Evolutionary conservation across 2,113 vertebrate species (phyloP).

Genomic region (Hyaena hyaena): DNA sequence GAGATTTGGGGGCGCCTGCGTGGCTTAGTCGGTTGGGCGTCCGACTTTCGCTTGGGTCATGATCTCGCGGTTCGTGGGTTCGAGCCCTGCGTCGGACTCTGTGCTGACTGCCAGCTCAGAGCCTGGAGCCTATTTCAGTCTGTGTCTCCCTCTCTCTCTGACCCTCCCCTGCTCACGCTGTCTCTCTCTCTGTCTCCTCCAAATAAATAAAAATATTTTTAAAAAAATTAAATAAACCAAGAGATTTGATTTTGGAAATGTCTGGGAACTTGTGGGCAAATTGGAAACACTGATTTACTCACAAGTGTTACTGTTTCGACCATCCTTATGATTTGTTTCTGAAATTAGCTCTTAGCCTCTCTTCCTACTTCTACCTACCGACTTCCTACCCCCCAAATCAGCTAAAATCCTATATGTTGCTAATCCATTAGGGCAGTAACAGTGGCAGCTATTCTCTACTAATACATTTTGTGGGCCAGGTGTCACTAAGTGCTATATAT

Average conservation of each 20-base stretch:
- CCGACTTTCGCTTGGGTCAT: no score
- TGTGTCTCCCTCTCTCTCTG: no score
- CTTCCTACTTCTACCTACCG: neutral
- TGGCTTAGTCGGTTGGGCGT: no score
- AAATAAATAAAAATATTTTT: no score
- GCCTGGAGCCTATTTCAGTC: no score
- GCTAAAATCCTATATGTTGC: neutral
- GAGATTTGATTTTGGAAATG: conserved; percentile 27
- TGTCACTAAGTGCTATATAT: neutral
- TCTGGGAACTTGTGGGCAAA: neutral
- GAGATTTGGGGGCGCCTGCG: neutral
- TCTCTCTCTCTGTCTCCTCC: no score
- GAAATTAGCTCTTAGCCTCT: neutral
- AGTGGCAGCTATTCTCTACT: neutral
- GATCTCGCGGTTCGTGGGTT: no score
- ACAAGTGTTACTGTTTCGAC: neutral
- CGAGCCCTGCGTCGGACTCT: no score
- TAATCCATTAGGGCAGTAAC: neutral
- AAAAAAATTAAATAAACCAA: neutral
- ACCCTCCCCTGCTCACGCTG: no score
- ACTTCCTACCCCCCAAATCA: neutral
- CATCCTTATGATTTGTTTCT: neutral
- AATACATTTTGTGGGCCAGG: neutral
- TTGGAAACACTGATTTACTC: neutral
- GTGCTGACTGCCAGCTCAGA: no score